Evolutionary conservation across 2,797 vertebrate genomes (phyloP), one percentile per base, ranked within the genome.

Genomic region (Arctocebus calabarensis): DNA sequence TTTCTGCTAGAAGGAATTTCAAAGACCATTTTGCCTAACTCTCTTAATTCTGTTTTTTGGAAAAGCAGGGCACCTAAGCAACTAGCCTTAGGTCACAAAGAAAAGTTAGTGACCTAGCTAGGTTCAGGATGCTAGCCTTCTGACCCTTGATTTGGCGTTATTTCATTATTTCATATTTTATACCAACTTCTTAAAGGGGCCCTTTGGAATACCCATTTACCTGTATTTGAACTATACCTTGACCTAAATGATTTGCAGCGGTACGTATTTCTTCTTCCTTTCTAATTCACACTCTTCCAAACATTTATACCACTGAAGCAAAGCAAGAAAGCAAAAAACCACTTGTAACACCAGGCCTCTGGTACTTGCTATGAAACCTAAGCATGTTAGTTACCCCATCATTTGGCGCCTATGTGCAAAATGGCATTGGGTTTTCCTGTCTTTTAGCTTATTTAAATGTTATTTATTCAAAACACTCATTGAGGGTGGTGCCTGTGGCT

Each of bases 381-480:
- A 70, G 43, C 9, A 64, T 37, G 48, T 84, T 17, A 82, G 48
- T 84, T 20, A 82, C 32, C 45, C 27, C 22, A 81, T 48, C 16
- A 57, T 16, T 43, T 19, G 22, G n/a, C 73, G 52, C 4, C 61
- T 52, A 32, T 66, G 23, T 86, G 57, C 52, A 96, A 91, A 91
- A 83, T 40, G 61, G n/a, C 34, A 61, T 37, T 75, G 77, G 40
- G 74, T 29, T 94, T 90, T 96, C 64, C 32, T 32, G 23, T 79
- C 29, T 83, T 94, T 88, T 43, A 74, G 52, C 77, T 62, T 78
- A 89, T 12, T 71, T 73, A 70, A 70, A 70, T 40, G 85, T 83
- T 75, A 70, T 55, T 94, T 94, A 94, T 43, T 91, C 55, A 86
- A 91, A 95, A 96, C 16, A 92, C 62, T 88, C 12, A 73, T 32